phyloP scores from a whole-genome alignment of 2,113 vertebrate species.

The Tachysurus vachellii region DNA sequence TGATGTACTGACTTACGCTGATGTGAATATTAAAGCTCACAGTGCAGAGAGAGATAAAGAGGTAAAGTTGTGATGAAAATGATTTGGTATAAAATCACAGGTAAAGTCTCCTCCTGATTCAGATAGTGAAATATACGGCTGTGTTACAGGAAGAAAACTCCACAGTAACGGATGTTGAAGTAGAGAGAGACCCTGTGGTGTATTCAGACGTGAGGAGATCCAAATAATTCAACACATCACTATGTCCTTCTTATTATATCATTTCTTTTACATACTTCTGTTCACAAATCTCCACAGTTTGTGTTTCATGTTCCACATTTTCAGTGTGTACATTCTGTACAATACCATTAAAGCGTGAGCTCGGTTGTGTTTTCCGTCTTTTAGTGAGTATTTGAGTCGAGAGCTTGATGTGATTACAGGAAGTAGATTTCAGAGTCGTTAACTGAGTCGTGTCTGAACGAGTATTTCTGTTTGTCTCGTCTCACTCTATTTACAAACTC shows the following conservation, averaged over 20 bases:
- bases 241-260: background rate
- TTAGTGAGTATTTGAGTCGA: background rate
- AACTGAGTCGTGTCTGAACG: background rate
- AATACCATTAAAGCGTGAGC: background rate
- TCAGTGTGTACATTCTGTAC: background rate
- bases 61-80: background rate
- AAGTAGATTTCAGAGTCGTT: background rate
- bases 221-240: background rate
- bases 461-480: background rate
- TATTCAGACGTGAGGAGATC: background rate
- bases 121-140: background rate
- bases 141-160: background rate
- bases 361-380: background rate
- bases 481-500: background rate
- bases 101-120: background rate
- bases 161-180: background rate
- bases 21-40: background rate
- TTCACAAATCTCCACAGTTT: background rate
- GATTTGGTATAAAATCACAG: background rate
- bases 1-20: background rate
- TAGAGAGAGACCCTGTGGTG: background rate
- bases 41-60: background rate
- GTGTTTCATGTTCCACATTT: background rate
- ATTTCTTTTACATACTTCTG: background rate
- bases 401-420: background rate